These are phyloP conservation scores for Smittia aterrima DNA, from an alignment of 2,888 invertebrate genomes.

Conservation along the genomic window DNA sequence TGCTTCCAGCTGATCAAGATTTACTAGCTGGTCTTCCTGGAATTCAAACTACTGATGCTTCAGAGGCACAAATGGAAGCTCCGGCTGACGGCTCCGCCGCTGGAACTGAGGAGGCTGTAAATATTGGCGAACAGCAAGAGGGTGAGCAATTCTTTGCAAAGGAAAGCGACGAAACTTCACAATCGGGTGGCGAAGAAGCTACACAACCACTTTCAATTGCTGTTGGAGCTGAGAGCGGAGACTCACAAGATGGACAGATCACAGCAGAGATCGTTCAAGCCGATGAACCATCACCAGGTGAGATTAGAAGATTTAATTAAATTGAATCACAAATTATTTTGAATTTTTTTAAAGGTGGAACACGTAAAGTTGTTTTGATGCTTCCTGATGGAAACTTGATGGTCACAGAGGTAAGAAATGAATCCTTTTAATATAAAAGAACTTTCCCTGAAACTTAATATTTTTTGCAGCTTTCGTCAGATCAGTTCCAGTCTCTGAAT, in stretches of 20 bases:
- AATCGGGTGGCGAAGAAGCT: constrained; percentile 34
- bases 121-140: constrained; percentile 43
- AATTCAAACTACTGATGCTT: constrained; percentile 32
- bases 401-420: too few species aligned
- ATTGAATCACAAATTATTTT: constrained; percentile 1
- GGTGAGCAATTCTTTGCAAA: constrained; percentile 40
- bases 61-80: constrained; percentile 48
- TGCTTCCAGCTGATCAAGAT: constrained; percentile 63
- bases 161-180: constrained; percentile 43
- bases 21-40: constrained; percentile 29
- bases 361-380: constrained; percentile 77
- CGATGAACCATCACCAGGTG: constrained; percentile 79
- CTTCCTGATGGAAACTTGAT: constrained; percentile 82
- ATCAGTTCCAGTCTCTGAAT: constrained; percentile 63
- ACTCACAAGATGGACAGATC: constrained; percentile 69
- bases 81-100: constrained; percentile 51
- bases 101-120: constrained; percentile 50
- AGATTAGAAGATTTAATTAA: constrained; percentile 43
- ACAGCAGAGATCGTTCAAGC: constrained; percentile 84
- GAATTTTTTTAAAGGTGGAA: constrained; percentile 63
- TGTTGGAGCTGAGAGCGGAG: constrained; percentile 48
- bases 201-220: constrained; percentile 43
- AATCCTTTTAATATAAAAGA: too few species aligned
- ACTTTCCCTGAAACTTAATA: too few species aligned
- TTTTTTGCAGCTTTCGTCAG: constrained; percentile 80